phyloP scores from a whole-genome alignment of 2,797 vertebrate genomes.

The Chelidonichthys spinosus region DNA sequence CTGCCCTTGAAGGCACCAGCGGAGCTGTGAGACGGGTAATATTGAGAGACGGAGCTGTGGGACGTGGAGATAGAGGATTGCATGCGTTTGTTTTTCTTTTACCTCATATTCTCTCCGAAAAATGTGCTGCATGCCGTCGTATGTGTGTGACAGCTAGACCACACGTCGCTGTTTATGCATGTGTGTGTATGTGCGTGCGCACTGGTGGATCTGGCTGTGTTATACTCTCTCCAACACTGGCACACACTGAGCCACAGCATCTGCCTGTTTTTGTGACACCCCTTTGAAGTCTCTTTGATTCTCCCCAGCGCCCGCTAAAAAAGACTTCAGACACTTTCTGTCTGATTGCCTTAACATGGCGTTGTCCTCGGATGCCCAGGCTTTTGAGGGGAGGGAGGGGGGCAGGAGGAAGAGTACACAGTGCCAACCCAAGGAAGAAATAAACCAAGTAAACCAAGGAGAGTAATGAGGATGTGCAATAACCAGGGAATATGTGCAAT shows the following conservation, averaged over 20 bases:
- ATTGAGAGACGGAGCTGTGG: constrained; percentile 51
- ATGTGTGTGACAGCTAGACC: constrained; percentile 41
- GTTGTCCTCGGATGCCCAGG: constrained; percentile 77
- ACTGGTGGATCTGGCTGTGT: constrained; percentile 29
- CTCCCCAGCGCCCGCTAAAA: constrained; percentile 74
- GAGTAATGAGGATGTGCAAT: constrained; percentile 70
- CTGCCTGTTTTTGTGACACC: constrained; percentile 78
- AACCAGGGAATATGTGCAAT: constrained; percentile 66
- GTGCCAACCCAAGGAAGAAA: constrained; percentile 51
- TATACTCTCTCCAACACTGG: background rate
- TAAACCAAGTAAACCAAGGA: constrained; percentile 46
- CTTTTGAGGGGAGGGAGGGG: constrained; percentile 45
- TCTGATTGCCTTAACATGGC: constrained; percentile 75
- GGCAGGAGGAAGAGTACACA: constrained; percentile 20
- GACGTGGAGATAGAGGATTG: constrained; percentile 26
- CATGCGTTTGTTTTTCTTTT: constrained; percentile 41
- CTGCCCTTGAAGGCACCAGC: constrained; percentile 66
- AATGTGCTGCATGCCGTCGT: constrained; percentile 28
- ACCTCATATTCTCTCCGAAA: constrained; percentile 33
- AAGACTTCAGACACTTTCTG: constrained; percentile 77
- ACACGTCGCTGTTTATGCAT: constrained; percentile 41
- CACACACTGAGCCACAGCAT: constrained; percentile 64
- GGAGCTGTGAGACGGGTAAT: constrained; percentile 55
- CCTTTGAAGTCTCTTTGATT: constrained; percentile 83
- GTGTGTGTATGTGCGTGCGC: background rate